Conservation (phyloP, 2,888 invertebrate genomes). For the Hemaris fuciformis region DNA sequence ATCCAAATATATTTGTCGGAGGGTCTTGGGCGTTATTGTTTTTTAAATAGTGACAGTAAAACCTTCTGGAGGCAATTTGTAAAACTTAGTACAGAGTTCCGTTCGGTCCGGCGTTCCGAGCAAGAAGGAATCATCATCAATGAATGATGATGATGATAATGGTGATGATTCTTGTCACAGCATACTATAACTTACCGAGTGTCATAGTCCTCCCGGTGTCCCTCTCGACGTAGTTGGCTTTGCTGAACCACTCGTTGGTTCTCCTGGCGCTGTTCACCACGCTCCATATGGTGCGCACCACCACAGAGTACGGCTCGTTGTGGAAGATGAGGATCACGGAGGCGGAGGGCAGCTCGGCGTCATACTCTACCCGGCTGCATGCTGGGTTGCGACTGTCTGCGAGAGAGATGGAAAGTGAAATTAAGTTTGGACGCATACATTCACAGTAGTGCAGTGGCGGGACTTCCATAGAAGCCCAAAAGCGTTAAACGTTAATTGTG, state of each 20-base stretch:
- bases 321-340: constrained; percentile 94
- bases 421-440: no score
- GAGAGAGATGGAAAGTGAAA: background rate
- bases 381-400: constrained; percentile 69
- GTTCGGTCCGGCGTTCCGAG: no score
- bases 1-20: no score
- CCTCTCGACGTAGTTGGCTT: constrained; percentile 54
- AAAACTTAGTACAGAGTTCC: no score
- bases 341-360: constrained; percentile 84
- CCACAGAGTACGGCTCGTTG: constrained; percentile 94
- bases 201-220: constrained; percentile 49
- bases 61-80: no score
- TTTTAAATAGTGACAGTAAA: no score
- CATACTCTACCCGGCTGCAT: constrained; percentile 63
- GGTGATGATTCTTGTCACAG: background rate
- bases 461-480: no score
- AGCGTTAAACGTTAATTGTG: no score
- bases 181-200: constrained; percentile 43
- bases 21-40: no score
- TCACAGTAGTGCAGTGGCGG: no score
- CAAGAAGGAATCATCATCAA: no score
- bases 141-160: no score
- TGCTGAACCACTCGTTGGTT: constrained; percentile 56
- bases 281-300: constrained; percentile 93
- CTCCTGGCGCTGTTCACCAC: constrained; percentile 88